Evolutionary conservation across 2,797 vertebrate genomes (phyloP).

Genomic region (Linurgus olivaceus): DNA sequence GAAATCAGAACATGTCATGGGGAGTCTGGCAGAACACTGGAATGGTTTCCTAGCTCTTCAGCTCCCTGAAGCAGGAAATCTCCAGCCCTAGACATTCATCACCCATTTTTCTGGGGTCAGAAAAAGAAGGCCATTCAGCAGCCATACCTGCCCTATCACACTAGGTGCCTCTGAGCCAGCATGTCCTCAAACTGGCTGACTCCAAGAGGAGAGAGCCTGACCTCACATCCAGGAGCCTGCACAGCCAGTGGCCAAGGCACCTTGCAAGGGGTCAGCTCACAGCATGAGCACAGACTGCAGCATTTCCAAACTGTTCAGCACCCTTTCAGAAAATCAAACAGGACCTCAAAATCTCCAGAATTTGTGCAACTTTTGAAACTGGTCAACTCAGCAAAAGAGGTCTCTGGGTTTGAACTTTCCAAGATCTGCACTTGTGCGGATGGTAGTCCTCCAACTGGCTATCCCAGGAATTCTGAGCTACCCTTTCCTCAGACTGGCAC

Average conservation of each 20-base stretch:
- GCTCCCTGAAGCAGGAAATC: not conserved
- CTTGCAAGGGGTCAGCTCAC: not conserved
- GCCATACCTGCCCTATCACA: not conserved
- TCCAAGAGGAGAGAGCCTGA: not conserved
- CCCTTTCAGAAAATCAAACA: not conserved
- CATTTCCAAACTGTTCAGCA: not conserved
- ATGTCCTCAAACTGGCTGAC: not conserved
- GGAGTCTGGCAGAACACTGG: not conserved
- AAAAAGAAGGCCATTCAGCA: not conserved
- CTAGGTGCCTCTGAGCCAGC: not conserved
- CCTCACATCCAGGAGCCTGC: not conserved
- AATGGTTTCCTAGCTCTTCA: not conserved
- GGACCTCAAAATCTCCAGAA: not conserved
- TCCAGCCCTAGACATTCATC: not conserved
- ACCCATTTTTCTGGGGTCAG: not conserved
- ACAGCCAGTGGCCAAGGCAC: not conserved
- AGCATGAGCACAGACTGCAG: not conserved
- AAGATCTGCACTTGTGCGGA: no score
- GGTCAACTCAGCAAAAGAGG: not conserved
- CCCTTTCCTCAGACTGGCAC: not conserved
- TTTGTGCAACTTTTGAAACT: not conserved
- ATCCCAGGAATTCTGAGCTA: not conserved
- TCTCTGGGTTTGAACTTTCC: not conserved
- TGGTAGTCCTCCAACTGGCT: rapidly evolving
- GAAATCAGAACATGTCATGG: not conserved